Conservation (phyloP, 2,797 vertebrate species). For the Buceros bicornis region DNA sequence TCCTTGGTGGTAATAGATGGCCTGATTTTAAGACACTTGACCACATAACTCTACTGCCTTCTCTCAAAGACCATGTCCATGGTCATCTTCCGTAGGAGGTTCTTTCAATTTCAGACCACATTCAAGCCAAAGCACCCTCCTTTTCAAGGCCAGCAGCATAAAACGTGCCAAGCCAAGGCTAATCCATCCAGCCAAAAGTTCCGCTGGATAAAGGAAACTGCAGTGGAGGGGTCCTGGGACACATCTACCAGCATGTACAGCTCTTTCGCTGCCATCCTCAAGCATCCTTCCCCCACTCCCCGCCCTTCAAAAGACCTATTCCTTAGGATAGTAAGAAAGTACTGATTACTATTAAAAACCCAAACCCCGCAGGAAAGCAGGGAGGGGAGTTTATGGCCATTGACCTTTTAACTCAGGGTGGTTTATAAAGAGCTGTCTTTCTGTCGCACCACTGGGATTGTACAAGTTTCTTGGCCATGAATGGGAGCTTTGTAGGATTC, state of each 20-base stretch:
- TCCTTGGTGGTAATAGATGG: not conserved
- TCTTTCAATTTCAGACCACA: not conserved
- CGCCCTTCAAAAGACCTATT: not conserved
- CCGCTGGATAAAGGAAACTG: not conserved
- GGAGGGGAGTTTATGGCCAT: constrained; percentile 49
- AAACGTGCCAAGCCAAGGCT: not conserved
- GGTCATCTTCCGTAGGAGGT: not conserved
- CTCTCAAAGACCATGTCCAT: not conserved
- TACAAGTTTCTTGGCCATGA: constrained; percentile 71
- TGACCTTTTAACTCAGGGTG: constrained; percentile 75
- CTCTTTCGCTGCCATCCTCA: not conserved
- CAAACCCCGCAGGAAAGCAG: constrained; percentile 53
- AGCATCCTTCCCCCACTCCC: not conserved
- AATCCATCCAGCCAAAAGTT: not conserved
- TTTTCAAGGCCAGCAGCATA: not conserved
- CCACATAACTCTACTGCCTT: not conserved
- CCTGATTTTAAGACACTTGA: not conserved
- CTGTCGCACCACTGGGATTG: constrained; percentile 54
- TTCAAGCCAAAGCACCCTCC: not conserved
- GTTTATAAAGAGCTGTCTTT: constrained; percentile 76
- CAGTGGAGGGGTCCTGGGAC: not conserved
- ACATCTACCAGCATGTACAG: constrained; percentile 17
- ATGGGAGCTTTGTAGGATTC: constrained; percentile 80
- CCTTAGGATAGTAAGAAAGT: constrained; percentile 9
- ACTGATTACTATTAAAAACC: constrained; percentile 53